Base-by-base conservation (phyloP, 30 jellyfish, hydroid and myxozoan species). In the Rhopilema esculentum region DNA sequence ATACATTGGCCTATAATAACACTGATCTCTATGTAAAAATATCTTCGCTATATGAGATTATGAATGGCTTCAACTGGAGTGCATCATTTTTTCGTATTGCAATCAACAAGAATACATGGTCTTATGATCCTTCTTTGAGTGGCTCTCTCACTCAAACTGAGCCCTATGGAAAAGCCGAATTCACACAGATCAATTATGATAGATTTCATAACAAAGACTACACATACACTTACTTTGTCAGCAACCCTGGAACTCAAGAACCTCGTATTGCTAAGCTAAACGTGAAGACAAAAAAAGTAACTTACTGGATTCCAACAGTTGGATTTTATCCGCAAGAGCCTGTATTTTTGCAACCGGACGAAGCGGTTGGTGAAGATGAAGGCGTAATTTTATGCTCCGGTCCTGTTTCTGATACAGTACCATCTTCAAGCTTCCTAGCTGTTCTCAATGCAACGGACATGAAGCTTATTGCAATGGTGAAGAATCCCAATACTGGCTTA, bases 261-360 rank as follows among this genome's bases (percentile, higher is more conserved):
- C 25, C 94, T 7, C 62, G 30, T 28, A 85, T 85, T 4, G 84
- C 84, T 2, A 85, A 85, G 68, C 67, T 85, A 84, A 85, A 85
- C 49, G 88, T 85, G 17, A 74, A 64, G 70, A 85, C 94, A 12
- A 85, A 85, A 48, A 26, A 85, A 25, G 27, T 49, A 8, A 75
- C 76, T 32, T 66, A 57, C n/a, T 85, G 94, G 94, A 76, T 24
- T 40, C 94, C 94, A 2, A 88, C 94, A 23, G 25, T 67, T 24
- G 94, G 94, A 25, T 85, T 27, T 53, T 73, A 85, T 70, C 94
- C 94, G 1, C 94, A 85, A 73, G 94, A 85, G 79, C 94, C 94
- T 32, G 28, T 85, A 20, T 85, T 85, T 31, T 83, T 85, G 29
- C 94, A 70, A 26, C 49, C 79, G 0, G 77, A 74, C n/a, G 86